A percentile compares a stretch with the other conserved stretches of the same genome.
These are phyloP conservation scores for Notechis scutatus DNA, from an alignment of 2,113 vertebrate genomes.

Conservation along the genomic window DNA sequence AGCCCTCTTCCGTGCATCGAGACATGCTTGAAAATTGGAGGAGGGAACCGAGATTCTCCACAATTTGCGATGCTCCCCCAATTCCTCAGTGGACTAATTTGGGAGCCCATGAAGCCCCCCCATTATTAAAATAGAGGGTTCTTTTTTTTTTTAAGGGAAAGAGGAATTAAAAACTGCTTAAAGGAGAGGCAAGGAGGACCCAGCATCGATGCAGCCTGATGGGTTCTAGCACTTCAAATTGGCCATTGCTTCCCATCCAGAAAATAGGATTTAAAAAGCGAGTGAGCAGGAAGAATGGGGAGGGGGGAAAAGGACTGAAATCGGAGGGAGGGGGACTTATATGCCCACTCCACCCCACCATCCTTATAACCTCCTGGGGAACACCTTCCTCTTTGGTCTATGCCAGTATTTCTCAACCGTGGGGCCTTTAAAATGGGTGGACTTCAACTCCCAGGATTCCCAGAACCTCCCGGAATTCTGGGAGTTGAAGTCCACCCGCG, in stretches of 20 bases:
- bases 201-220: not conserved
- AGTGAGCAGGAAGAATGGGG: not conserved
- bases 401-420: not conserved
- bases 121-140: not conserved
- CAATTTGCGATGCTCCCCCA: not conserved
- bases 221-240: not conserved
- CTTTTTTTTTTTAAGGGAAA: not conserved
- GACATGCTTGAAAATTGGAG: not conserved
- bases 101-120: not conserved
- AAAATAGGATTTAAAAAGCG: not conserved
- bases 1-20: not conserved
- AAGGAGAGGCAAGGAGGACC: not conserved
- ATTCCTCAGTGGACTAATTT: not conserved
- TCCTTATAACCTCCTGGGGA: not conserved
- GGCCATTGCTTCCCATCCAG: not conserved
- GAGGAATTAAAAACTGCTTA: not conserved
- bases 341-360: too few relatives aligned
- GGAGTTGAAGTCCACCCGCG: not conserved
- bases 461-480: not conserved
- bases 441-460: not conserved
- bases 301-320: not conserved
- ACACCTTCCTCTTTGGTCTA: not conserved
- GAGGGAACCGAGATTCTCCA: accelerated
- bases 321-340: too few relatives aligned
- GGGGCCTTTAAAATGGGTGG: not conserved